phyloP scores from a whole-genome alignment of 2,113 vertebrate genomes.

The Ahaetulla prasina region DNA sequence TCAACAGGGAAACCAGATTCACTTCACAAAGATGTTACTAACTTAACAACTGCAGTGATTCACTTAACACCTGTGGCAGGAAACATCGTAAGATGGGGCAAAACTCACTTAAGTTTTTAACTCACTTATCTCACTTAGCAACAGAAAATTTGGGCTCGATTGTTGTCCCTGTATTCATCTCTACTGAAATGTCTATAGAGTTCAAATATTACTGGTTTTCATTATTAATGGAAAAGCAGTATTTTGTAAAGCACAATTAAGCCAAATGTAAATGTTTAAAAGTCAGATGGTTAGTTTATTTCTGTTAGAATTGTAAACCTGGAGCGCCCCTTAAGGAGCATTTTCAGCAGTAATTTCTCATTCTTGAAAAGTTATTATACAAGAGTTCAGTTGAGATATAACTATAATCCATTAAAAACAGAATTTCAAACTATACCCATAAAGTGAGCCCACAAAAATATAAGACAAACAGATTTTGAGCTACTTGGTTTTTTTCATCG shows the following conservation, averaged over 20 bases:
- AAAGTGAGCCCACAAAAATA: background rate
- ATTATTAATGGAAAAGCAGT: slow-evolving; percentile 7
- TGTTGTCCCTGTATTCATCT: background rate
- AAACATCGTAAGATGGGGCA: background rate
- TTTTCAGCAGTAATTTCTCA: background rate
- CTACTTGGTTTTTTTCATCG: background rate
- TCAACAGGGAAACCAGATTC: background rate
- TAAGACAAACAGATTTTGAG: background rate
- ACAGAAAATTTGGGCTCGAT: background rate
- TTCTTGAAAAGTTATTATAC: background rate
- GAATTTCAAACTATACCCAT: background rate
- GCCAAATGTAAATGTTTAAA: background rate
- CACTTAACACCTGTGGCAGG: background rate
- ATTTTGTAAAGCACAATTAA: background rate
- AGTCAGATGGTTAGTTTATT: background rate
- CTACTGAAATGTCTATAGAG: slow-evolving; percentile 1
- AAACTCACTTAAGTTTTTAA: rapidly evolving
- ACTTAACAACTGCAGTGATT: background rate
- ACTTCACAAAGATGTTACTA: background rate
- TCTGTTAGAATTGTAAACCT: background rate
- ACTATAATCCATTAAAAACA: background rate
- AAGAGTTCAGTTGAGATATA: background rate
- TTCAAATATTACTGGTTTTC: slow-evolving; percentile 18
- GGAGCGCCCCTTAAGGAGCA: slow-evolving; percentile 10
- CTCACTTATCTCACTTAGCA: rapidly evolving